phyloP scores from a whole-genome alignment of 2,797 vertebrate genomes.

The Arrhamphus sclerolepis region DNA sequence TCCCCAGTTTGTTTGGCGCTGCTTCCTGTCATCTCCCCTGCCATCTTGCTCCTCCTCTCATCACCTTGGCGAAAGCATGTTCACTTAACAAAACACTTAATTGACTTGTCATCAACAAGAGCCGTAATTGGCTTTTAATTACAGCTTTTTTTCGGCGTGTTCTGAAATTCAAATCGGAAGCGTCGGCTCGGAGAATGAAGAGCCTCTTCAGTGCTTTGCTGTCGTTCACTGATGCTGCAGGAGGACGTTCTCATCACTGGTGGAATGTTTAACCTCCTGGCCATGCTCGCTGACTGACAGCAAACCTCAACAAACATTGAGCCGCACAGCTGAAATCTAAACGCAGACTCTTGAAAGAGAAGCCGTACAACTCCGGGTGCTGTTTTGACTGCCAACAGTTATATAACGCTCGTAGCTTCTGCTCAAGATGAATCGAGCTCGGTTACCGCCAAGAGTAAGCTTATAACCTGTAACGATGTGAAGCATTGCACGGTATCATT shows the following conservation, averaged over 20 bases:
- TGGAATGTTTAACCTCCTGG: constrained; percentile 39
- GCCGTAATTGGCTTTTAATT: constrained; percentile 83
- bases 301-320: constrained; percentile 8
- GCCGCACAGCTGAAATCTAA: constrained; percentile 15
- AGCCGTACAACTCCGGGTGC: not conserved
- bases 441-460: not conserved
- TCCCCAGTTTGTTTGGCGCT: constrained; percentile 6
- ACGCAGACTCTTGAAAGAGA: constrained; percentile 15
- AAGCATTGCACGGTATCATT: not conserved
- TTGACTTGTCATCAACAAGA: constrained; percentile 70
- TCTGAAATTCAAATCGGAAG: constrained; percentile 81
- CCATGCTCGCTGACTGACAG: constrained; percentile 14
- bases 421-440: not conserved
- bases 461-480: not conserved
- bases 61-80: constrained; percentile 59
- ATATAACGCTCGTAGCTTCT: no score
- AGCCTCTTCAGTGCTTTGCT: constrained; percentile 42
- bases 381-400: not conserved
- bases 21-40: constrained; percentile 13
- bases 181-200: constrained; percentile 64
- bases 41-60: constrained; percentile 31
- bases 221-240: constrained; percentile 46
- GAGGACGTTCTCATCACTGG: constrained; percentile 31
- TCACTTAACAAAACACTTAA: constrained; percentile 66
- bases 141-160: constrained; percentile 78